Base-by-base conservation (phyloP, 64 coral and sea anemone genomes). In the Catalaphyllia jardinei region DNA sequence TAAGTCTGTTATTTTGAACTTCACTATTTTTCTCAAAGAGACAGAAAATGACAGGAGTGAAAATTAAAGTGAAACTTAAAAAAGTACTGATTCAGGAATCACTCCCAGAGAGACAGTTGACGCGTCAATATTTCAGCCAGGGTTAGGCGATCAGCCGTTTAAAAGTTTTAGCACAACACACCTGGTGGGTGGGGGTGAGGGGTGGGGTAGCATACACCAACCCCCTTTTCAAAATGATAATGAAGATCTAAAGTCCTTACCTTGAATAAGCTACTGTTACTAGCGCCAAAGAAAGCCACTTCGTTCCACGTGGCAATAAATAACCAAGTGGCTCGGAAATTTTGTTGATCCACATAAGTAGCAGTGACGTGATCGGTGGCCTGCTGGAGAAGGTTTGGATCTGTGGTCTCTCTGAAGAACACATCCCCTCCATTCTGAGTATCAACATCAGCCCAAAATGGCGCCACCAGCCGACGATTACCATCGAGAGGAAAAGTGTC, bases 371-470 rank as follows among this genome's bases (percentile, higher is more conserved):
- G 83, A 22, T 61, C n/a, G 18, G 88, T 81, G 16, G 89, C 82
- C 27, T 84, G 82, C 28, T 90, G 13, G 15, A 90, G 93, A 19
- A 91, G 74, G 0, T 24, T 31, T 22, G 42, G 62, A 13, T 94
- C 77, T 3, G 76, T 71, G 1, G 88, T 94, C 35, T 94, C 83
- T 79, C 93, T 74, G 88, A 91, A 94, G 50, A 83, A 94, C 16
- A 94, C 93, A 3, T 46, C 71, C 2, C 93, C 93, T 19, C 88
- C 93, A 14, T n/a, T 86, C 4, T 0, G 87, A 12, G 82, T 94
- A 35, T 94, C 76, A 17, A 91, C 93, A 76, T 94, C 93, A 24
- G 88, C 83, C 93, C 93, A 94, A 31, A 94, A 94, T 51, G 93
- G 81, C 2, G 93, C 75, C 7, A 94, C 73, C 16, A 94, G 67